Evolutionary conservation across 1,140 invertebrate genomes (phyloP), one percentile per base, ranked within the genome.

Genomic region (Aphelenchoides avenae): DNA sequence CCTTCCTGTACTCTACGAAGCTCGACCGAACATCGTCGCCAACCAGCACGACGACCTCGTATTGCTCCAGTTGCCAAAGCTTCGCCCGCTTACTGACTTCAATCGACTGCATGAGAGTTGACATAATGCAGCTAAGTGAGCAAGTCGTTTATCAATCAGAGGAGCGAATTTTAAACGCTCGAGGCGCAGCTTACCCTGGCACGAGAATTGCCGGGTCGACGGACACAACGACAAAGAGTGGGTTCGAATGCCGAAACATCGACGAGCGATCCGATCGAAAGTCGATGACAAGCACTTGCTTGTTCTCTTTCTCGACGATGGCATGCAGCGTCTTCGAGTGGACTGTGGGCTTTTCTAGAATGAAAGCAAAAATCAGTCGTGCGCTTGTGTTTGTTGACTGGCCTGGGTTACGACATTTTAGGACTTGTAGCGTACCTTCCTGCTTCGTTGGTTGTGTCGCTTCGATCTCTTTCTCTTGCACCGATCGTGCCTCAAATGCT

Each of bases 31-130:
- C 15, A 18, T 18, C 6, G 34, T 53, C 52, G 27, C 52, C 52
- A n/a, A 53, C 24, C 20, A 53, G 49, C 9, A 37, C 27, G 5
- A 53, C 52, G 26, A 53, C 15, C n/a, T 53, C 52, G 15, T 33
- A 54, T 7, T 53, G 52, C 0, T 40, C 43, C 31, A 53, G 43
- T 18, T 54, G 29, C 27, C 51, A 40, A 18, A 53, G 33, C 29
- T 30, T 5, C 6, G 52, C 40, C 7, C 52, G 22, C 18, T 47
- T 24, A 29, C 52, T 53, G 7, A 53, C 51, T 22, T 53, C 52
- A 40, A 53, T 13, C 0, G 48, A 34, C n/a, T 53, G 43, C n/a
- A 33, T 24, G 4, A 53, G 7, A 2, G 5, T 5, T 5, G 43
- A 47, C 4, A 53, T 11, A 15, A 53, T 33, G 34, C 52, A 33